These are phyloP conservation scores for Aquatica leii DNA, from an alignment of 2,888 invertebrate species.

Conservation along the genomic window DNA sequence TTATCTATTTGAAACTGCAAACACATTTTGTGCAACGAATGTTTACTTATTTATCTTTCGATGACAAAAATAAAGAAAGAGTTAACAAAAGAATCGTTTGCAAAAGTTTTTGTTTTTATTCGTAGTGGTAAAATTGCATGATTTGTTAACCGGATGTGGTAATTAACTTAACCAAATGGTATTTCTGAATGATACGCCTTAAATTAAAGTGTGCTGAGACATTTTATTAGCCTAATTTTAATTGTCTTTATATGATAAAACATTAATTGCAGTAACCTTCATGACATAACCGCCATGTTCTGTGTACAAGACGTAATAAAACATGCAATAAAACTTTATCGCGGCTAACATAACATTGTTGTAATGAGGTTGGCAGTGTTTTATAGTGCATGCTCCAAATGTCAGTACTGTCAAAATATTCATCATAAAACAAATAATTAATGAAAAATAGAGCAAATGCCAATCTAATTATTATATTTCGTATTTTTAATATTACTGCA, in stretches of 20 bases:
- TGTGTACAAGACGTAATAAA: too few species aligned
- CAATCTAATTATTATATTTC: too few species aligned
- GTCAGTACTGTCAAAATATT: too few species aligned
- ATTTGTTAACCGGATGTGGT: slow-evolving; percentile 45
- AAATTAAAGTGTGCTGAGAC: slow-evolving; percentile 45
- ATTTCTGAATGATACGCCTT: slow-evolving; percentile 43
- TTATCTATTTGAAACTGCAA: slow-evolving; percentile 14
- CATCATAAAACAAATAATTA: too few species aligned
- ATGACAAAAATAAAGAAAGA: too few species aligned
- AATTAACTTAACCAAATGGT: slow-evolving; percentile 47
- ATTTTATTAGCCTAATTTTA: slow-evolving; percentile 40
- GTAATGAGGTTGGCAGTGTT: too few species aligned
- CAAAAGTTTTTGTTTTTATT: background rate
- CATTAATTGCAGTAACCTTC: slow-evolving; percentile 19
- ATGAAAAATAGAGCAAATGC: too few species aligned
- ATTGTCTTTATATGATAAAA: slow-evolving; percentile 32
- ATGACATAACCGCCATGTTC: background rate
- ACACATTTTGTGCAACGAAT: slow-evolving; percentile 16
- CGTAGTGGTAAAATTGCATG: background rate
- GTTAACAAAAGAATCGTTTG: background rate
- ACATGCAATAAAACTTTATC: too few species aligned
- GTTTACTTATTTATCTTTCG: too few species aligned
- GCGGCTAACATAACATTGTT: too few species aligned
- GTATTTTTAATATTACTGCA: too few species aligned
- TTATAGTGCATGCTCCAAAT: too few species aligned